Evolutionary conservation across 1,140 invertebrate genomes (phyloP).

Genomic region (Drosophila melanica): DNA sequence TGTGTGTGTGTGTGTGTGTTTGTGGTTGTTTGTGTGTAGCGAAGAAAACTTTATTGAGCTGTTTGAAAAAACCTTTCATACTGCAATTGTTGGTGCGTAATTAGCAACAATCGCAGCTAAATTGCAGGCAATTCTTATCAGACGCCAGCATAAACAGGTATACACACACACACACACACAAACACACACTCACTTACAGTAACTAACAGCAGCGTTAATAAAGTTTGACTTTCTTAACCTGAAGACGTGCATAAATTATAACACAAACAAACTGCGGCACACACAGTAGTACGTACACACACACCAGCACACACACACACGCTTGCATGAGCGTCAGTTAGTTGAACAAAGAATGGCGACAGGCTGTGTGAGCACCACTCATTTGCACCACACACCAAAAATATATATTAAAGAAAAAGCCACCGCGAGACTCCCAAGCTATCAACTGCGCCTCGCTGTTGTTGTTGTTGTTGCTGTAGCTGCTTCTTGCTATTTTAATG

Average conservation of each 20-base stretch:
- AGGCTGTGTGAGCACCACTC: constrained; percentile 53
- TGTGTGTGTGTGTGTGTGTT: constrained; percentile 1
- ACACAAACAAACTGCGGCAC: constrained; percentile 50
- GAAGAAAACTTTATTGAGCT: constrained; percentile 1
- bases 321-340: constrained; percentile 12
- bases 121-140: constrained; percentile 61
- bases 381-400: constrained; percentile 67
- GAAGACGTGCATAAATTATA: constrained; percentile 80
- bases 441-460: constrained; percentile 13
- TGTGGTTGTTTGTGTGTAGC: background rate
- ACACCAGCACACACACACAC: constrained; percentile 19
- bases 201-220: constrained; percentile 36
- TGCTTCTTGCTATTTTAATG: constrained; percentile 82
- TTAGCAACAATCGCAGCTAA: constrained; percentile 22
- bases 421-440: constrained; percentile 39
- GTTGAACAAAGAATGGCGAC: constrained; percentile 73
- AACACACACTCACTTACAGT: background rate
- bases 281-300: constrained; percentile 25
- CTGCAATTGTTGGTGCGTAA: constrained; percentile 8
- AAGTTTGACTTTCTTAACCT: constrained; percentile 79
- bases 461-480: constrained; percentile 54
- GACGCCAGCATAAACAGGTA: constrained; percentile 33
- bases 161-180: background rate
- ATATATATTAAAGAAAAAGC: constrained; percentile 74
- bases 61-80: background rate